A percentile compares a stretch with the other conserved stretches of the same genome.
phyloP scores from a whole-genome alignment of 2,113 vertebrate genomes.

The Carettochelys insculpta region DNA sequence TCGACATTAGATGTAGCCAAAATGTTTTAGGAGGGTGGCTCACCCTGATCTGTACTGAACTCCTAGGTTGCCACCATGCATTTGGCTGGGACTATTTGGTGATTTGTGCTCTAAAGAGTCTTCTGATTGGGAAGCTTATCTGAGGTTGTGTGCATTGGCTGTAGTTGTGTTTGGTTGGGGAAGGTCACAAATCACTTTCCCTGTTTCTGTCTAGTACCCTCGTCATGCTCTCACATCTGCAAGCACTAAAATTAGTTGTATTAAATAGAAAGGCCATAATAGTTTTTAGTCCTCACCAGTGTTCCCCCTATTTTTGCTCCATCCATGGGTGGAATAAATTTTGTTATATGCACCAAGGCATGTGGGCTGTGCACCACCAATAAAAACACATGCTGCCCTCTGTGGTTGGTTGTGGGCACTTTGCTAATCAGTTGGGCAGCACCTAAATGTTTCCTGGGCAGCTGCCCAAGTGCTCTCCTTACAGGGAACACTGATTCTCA shows the following conservation, averaged over 20 bases:
- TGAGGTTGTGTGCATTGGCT: rapidly evolving
- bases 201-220: background rate
- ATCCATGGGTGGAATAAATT: too few relatives aligned
- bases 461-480: too few relatives aligned
- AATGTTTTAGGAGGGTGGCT: background rate
- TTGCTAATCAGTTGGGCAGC: too few relatives aligned
- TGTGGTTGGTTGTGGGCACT: too few relatives aligned
- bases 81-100: background rate
- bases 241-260: background rate
- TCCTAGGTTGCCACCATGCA: background rate
- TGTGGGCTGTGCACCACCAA: too few relatives aligned
- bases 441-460: too few relatives aligned
- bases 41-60: background rate
- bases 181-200: background rate
- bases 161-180: background rate
- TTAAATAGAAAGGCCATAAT: background rate
- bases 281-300: background rate
- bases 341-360: too few relatives aligned
- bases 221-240: background rate
- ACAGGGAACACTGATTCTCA: too few relatives aligned
- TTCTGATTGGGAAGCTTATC: background rate
- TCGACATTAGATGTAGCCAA: too few relatives aligned
- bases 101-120: background rate
- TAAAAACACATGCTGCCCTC: too few relatives aligned
- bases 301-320: too few relatives aligned